phyloP scores from a whole-genome alignment of 2,113 vertebrate genomes.

The Sapayoa aenigma region DNA sequence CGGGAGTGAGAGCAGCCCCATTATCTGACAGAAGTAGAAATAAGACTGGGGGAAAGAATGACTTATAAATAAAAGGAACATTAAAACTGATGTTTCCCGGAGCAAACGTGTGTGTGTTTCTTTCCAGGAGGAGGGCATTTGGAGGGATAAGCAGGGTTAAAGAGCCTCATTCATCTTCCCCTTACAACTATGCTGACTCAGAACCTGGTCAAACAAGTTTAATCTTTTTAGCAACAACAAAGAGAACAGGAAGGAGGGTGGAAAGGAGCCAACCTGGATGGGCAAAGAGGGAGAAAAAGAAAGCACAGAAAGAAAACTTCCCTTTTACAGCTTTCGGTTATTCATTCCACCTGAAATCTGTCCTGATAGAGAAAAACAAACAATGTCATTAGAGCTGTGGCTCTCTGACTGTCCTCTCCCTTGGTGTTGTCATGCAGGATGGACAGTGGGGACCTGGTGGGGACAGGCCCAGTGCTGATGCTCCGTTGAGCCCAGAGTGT shows the following conservation, averaged over 20 bases:
- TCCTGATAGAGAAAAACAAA: neutral
- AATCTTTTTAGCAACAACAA: constrained; percentile 58
- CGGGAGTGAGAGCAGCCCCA: constrained; percentile 31
- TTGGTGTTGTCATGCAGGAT: neutral
- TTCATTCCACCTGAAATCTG: neutral
- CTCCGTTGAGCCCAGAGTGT: rapidly evolving
- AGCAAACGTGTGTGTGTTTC: constrained; percentile 20
- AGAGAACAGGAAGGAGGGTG: constrained; percentile 38
- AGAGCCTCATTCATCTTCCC: constrained; percentile 62
- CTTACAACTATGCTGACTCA: constrained; percentile 63
- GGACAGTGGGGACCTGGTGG: neutral
- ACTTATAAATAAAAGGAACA: constrained; percentile 55
- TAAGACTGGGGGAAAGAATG: constrained; percentile 28
- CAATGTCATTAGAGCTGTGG: neutral
- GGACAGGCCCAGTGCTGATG: rapidly evolving
- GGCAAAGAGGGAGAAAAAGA: neutral
- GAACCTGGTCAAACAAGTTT: constrained; percentile 64
- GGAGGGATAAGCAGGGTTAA: constrained; percentile 55
- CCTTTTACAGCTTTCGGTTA: neutral
- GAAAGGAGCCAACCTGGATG: constrained; percentile 27
- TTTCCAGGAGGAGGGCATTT: constrained; percentile 41
- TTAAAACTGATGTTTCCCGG: constrained; percentile 35
- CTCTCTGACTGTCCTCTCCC: neutral
- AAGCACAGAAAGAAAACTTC: constrained; percentile 18
- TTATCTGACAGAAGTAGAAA: constrained; percentile 48